Evolutionary conservation across 2,113 vertebrate genomes (phyloP).

Genomic region (Malurus melanocephalus): DNA sequence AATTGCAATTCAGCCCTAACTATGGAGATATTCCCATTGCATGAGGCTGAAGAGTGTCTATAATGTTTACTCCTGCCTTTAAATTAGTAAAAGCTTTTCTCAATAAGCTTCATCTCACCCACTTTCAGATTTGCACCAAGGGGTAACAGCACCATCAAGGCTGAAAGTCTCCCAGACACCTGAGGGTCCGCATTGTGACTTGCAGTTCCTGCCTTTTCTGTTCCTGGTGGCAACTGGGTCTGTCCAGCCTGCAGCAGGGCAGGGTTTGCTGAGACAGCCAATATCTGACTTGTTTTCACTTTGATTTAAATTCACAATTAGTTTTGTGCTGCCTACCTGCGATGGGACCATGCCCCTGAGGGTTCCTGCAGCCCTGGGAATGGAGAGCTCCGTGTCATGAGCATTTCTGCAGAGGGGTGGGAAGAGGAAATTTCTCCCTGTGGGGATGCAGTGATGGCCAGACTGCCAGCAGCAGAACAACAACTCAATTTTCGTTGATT

Average conservation of each 20-base stretch:
- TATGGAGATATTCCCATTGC: neutral
- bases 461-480: neutral
- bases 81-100: neutral
- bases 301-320: neutral
- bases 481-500: neutral
- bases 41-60: neutral
- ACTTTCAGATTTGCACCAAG: neutral
- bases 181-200: neutral
- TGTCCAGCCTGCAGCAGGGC: neutral
- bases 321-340: neutral
- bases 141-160: neutral
- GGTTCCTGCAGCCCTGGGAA: neutral
- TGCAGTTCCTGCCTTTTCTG: neutral
- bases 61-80: neutral
- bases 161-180: neutral
- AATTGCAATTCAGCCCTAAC: conserved; percentile 1
- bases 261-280: neutral
- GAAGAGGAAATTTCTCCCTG: neutral
- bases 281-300: neutral
- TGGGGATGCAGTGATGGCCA: neutral
- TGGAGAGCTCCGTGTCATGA: accelerated
- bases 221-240: neutral
- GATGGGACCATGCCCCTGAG: accelerated
- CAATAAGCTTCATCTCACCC: neutral
- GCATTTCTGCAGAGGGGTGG: neutral